Evolutionary conservation across 2,797 vertebrate species (phyloP).

Genomic region (Anomalospiza imberbis): DNA sequence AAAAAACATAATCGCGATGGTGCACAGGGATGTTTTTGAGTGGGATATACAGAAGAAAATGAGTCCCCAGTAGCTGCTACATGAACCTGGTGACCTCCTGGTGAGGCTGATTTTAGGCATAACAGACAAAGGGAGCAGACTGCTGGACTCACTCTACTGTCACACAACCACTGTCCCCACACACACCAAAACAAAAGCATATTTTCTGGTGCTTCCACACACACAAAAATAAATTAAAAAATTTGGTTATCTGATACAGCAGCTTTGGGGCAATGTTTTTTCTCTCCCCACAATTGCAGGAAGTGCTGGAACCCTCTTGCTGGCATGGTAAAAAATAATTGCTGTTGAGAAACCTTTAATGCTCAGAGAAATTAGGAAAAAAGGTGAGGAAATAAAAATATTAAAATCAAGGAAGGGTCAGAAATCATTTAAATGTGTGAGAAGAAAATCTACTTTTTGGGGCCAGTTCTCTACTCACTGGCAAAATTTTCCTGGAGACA

Average conservation of each 20-base stretch:
- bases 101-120: neutral
- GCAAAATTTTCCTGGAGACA: conserved; percentile 4
- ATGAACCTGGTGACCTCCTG: neutral
- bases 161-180: neutral
- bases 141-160: neutral
- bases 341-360: neutral
- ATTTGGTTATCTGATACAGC: neutral
- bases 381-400: neutral
- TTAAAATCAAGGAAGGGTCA: neutral
- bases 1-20: neutral
- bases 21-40: neutral
- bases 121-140: neutral
- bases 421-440: neutral
- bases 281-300: fast-evolving
- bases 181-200: fast-evolving
- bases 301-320: neutral
- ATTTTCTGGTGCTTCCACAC: neutral
- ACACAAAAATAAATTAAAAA: neutral
- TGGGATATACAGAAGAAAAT: neutral
- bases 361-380: neutral
- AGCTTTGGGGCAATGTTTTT: neutral
- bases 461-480: neutral
- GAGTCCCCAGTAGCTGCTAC: neutral
- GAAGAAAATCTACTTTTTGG: neutral
- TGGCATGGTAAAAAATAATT: neutral